These are phyloP conservation scores for Plectropomus leopardus DNA, from an alignment of 2,113 vertebrate species.

Conservation along the genomic window DNA sequence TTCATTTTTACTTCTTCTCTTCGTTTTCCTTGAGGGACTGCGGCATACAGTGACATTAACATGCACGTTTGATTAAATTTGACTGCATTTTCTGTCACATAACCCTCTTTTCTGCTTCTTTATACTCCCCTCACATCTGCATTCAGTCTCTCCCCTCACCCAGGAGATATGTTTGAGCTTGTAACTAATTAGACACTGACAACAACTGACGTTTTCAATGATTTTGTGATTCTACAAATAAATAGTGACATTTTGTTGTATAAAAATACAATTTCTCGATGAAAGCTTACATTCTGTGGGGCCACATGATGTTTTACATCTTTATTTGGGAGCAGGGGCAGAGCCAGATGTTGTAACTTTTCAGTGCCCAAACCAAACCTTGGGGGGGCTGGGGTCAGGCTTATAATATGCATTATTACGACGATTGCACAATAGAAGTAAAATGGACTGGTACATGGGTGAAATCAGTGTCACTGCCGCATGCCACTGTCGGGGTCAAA, in stretches of 20 bases:
- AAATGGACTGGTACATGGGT: no score
- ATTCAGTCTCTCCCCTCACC: neutral
- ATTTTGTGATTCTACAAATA: neutral
- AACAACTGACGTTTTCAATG: constrained; percentile 8
- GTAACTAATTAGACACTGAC: constrained; percentile 5
- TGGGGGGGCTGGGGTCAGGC: no score
- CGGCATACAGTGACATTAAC: neutral
- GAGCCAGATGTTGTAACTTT: no score
- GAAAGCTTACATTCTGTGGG: neutral
- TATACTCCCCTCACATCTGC: neutral
- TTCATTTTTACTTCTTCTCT: neutral
- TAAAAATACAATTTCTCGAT: neutral
- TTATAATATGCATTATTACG: no score
- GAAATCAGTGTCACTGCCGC: no score
- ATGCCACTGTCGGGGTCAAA: no score
- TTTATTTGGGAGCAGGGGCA: neutral
- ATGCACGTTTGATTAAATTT: no score
- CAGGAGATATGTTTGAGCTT: constrained; percentile 32
- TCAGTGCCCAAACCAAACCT: no score
- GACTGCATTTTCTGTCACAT: neutral
- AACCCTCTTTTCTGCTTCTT: neutral
- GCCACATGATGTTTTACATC: neutral
- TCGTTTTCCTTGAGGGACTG: constrained; percentile 4
- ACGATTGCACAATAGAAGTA: no score
- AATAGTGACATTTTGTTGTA: constrained; percentile 3